Evolutionary conservation across 1,140 invertebrate species (phyloP).

Genomic region (Habropoda laboriosa): DNA sequence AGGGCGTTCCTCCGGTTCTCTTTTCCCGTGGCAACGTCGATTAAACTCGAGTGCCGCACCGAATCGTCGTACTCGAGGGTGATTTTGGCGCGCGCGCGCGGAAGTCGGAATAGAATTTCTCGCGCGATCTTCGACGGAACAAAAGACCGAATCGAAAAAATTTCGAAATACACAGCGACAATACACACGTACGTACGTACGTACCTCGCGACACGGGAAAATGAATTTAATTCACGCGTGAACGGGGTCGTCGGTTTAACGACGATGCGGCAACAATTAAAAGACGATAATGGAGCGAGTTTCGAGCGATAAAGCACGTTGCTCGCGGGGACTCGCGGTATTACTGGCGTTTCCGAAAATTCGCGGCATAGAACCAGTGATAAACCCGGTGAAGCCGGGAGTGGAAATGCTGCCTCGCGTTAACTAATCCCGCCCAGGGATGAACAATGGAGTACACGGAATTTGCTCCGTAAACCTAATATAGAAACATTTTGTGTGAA

Average conservation of each 20-base stretch:
- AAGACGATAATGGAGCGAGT: background rate
- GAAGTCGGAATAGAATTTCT: too few species aligned
- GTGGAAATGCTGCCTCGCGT: constrained; percentile 40
- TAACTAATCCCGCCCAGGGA: constrained; percentile 49
- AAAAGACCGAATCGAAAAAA: too few species aligned
- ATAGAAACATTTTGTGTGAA: constrained; percentile 59
- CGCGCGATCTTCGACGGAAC: background rate
- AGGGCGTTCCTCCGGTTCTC: background rate
- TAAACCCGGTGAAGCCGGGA: constrained; percentile 32
- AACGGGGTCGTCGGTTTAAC: background rate
- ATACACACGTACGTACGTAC: too few species aligned
- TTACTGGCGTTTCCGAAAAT: constrained; percentile 1
- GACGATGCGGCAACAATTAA: background rate
- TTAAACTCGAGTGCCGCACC: constrained; percentile 6
- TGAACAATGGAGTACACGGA: constrained; percentile 47
- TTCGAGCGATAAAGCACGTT: constrained; percentile 15
- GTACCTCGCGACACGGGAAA: too few species aligned
- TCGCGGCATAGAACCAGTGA: constrained; percentile 16
- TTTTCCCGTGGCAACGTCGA: constrained; percentile 16
- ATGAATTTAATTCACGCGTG: background rate
- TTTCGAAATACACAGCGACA: too few species aligned
- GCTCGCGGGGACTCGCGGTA: background rate
- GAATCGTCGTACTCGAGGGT: too few species aligned
- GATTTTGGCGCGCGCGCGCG: too few species aligned
- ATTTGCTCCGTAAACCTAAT: constrained; percentile 56